Conservation (phyloP, 2,797 vertebrate genomes). For the Alectoris magna region DNA sequence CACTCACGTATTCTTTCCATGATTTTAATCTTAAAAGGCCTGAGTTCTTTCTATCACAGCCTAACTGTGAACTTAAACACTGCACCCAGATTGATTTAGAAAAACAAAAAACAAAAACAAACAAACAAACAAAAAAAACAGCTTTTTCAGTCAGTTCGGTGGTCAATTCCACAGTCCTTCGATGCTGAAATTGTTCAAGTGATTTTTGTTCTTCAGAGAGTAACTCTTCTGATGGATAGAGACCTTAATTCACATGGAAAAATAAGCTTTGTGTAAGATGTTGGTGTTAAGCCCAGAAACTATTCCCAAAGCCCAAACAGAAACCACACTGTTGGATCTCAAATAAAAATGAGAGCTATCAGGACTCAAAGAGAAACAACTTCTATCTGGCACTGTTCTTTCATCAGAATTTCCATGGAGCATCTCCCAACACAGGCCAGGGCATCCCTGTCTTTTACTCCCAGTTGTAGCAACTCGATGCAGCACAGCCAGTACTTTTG, state of each 20-base stretch:
- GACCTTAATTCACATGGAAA: neutral
- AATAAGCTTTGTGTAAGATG: neutral
- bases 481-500: neutral
- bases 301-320: neutral
- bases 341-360: neutral
- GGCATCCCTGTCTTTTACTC: neutral
- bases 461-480: neutral
- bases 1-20: neutral
- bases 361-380: neutral
- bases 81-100: neutral
- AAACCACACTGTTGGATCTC: neutral
- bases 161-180: neutral
- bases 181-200: neutral
- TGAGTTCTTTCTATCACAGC: neutral
- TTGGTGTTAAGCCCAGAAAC: neutral
- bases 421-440: neutral
- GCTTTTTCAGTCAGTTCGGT: neutral
- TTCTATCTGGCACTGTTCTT: neutral
- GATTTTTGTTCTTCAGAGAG: neutral
- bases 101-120: neutral
- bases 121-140: too few species aligned
- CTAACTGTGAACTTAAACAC: neutral
- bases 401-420: fast-evolving
- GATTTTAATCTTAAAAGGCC: neutral
- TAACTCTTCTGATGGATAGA: neutral